A percentile compares a stretch with the other conserved stretches of the same genome.
Evolutionary conservation across 2,113 vertebrate genomes (phyloP).

Genomic region (Eptesicus fuscus): DNA sequence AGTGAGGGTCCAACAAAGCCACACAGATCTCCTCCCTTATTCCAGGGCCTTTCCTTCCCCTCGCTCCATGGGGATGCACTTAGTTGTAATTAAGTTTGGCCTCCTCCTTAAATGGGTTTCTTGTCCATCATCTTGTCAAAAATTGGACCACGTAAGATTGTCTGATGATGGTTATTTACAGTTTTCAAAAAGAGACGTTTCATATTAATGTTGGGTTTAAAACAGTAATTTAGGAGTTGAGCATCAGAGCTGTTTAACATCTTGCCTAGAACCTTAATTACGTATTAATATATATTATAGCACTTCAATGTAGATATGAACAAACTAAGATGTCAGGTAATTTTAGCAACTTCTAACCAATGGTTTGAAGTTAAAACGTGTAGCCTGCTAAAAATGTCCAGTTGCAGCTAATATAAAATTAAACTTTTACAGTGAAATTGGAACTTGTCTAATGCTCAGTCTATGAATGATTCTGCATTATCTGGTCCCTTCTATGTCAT

Average conservation of each 20-base stretch:
- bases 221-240: slow-evolving; percentile 3
- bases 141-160: not conserved
- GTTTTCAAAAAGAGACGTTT: not conserved
- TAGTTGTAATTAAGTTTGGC: not conserved
- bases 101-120: not conserved
- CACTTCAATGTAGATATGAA: not conserved
- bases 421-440: not conserved
- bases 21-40: not conserved
- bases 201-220: not conserved
- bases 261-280: not conserved
- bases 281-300: not conserved
- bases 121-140: not conserved
- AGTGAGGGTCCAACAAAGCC: not conserved
- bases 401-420: slow-evolving; percentile 18
- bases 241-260: not conserved
- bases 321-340: not conserved
- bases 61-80: fast-evolving
- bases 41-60: not conserved
- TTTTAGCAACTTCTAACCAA: not conserved
- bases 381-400: not conserved
- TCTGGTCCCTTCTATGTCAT: not conserved
- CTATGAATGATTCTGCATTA: not conserved
- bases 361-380: not conserved
- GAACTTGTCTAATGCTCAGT: not conserved
- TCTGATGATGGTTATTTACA: not conserved